Evolutionary conservation across 2,797 vertebrate genomes (phyloP).

Genomic region (Myotis planiceps): DNA sequence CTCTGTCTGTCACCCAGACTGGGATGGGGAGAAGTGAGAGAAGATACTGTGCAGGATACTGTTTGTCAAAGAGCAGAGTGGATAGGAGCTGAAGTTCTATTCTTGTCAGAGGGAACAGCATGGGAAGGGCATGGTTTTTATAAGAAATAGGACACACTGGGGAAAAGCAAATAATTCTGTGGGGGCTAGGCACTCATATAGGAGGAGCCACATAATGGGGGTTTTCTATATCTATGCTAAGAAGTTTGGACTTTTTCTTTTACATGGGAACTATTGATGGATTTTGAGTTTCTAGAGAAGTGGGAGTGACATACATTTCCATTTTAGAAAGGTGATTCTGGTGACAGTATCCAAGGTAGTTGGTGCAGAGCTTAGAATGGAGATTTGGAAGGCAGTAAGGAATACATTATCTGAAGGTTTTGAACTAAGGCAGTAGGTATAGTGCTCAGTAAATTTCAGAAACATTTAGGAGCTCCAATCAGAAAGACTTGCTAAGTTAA

Average conservation of each 20-base stretch:
- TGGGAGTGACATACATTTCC: not conserved
- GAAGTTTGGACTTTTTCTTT: not conserved
- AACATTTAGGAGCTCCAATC: not conserved
- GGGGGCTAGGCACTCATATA: not conserved
- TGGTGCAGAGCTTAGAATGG: not conserved
- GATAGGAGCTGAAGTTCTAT: not conserved
- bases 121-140: not conserved
- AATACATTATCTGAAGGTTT: not conserved
- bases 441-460: not conserved
- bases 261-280: not conserved
- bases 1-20: not conserved
- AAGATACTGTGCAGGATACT: not conserved
- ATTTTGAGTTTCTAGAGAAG: not conserved
- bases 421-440: not conserved
- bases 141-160: not conserved
- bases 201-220: not conserved
- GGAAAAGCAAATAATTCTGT: not conserved
- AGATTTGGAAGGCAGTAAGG: not conserved
- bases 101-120: not conserved
- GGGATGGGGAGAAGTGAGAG: not conserved
- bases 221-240: not conserved
- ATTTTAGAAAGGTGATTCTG: conserved; percentile 20
- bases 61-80: not conserved
- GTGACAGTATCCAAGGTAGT: not conserved
- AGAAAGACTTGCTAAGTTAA: not conserved